Base-by-base conservation (phyloP, 2,888 invertebrate species). In the Drosophila nigritarsus region DNA sequence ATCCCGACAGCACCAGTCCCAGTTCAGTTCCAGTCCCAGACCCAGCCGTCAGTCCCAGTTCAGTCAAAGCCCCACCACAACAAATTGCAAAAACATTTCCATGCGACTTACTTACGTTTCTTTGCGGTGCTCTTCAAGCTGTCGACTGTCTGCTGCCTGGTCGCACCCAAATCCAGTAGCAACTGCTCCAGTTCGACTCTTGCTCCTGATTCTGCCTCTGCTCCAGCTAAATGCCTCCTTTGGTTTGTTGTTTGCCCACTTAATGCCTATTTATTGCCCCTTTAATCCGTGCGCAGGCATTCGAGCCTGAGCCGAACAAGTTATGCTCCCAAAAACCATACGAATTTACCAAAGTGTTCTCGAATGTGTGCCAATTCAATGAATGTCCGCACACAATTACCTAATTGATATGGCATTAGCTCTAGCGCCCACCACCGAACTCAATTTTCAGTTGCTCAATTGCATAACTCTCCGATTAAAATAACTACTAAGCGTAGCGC, bases 261-360 rank as follows among this genome's bases (percentile, higher is more conserved):
- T 86, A 89, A 89, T 89, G 88, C 89, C 89, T 87, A 89, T 86
- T 89, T 87, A 85, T 85, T 86, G 85, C 65, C 88, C 88, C 80
- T 83, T 89, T 89, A 89, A 86, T 87, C 75, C 75, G 45, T 59
- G 58, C 36, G 61, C 60, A 63, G 54, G 66, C 81, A 68, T 62
- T 60, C 53, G 71, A 53, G 68, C 82, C 50, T 51, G 30, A 66
- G 75, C 49, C 45, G 53, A 65, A 60, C 65, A 59, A 74, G 62
- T 74, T 65, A 60, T 74, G 65, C 59, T 69, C n/a, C 53, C 34
- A 56, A 55, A 34, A 64, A 50, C 36, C 61, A 53, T 48, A 58
- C 58, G 15, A 42, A 38, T 20, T 65, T 30, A 45, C 36, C 15
- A 27, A 49, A 40, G 49, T 32, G 6, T 38, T n/a, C 24, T 40